Evolutionary conservation across 2,113 vertebrate genomes (phyloP).

Genomic region (Tragelaphus buxtoni): DNA sequence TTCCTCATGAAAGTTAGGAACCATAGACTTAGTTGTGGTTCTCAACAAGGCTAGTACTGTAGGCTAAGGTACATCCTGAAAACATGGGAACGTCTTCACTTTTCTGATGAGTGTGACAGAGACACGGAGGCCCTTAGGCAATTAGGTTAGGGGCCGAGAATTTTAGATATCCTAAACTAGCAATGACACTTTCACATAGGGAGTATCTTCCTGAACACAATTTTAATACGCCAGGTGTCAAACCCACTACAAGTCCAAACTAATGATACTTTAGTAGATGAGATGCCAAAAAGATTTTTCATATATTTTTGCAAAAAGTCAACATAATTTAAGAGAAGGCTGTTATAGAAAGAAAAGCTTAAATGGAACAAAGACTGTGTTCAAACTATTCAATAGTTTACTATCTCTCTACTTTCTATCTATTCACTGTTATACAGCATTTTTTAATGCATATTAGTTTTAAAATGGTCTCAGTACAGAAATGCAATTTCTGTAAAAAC

Average conservation of each 20-base stretch:
- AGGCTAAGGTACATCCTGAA: background rate
- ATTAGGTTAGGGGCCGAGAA: background rate
- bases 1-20: background rate
- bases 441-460: constrained; percentile 23
- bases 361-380: background rate
- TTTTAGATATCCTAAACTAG: background rate
- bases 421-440: background rate
- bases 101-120: background rate
- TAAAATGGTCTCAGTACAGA: background rate
- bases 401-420: constrained; percentile 8
- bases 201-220: background rate
- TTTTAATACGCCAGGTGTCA: background rate
- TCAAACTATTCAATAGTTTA: constrained; percentile 41
- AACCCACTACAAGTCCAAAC: background rate
- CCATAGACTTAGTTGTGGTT: background rate
- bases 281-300: constrained; percentile 13
- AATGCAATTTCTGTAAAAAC: constrained; percentile 15
- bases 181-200: background rate
- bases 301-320: background rate
- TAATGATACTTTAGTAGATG: background rate
- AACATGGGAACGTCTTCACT: background rate
- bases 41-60: background rate
- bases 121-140: background rate
- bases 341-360: background rate
- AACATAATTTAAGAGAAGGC: background rate